These are phyloP conservation scores for Lophotriccus pileatus DNA, from an alignment of 2,797 vertebrate genomes.

Conservation along the genomic window DNA sequence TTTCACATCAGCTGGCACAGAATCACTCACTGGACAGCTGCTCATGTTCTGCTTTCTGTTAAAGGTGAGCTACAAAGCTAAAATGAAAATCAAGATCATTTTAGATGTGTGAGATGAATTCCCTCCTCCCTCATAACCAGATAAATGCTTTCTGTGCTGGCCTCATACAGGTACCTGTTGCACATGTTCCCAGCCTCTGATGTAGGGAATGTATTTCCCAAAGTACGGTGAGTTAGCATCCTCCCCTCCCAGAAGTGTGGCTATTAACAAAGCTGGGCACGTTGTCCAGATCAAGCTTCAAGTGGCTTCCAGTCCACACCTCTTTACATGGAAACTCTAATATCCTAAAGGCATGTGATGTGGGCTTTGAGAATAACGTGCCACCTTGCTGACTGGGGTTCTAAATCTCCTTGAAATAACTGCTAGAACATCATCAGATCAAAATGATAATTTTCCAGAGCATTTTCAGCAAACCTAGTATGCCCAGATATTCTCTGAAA, in stretches of 20 bases:
- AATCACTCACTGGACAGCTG: neutral
- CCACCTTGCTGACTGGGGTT: rapidly evolving
- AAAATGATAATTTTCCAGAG: neutral
- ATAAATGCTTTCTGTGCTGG: neutral
- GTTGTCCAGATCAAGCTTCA: neutral
- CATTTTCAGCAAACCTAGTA: neutral
- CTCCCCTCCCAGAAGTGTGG: neutral
- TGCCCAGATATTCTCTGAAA: neutral
- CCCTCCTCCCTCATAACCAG: neutral
- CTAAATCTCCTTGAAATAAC: neutral
- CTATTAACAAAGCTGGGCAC: neutral
- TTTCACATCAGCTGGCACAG: slow-evolving; percentile 32
- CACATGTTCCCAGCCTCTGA: neutral
- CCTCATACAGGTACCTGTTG: neutral
- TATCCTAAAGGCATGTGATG: neutral
- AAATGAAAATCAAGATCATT: neutral
- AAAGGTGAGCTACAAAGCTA: slow-evolving; percentile 18
- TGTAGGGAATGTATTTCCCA: neutral
- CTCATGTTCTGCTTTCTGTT: neutral
- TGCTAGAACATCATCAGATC: neutral
- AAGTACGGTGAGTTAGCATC: rapidly evolving
- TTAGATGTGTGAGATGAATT: neutral
- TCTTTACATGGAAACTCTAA: neutral
- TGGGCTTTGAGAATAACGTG: neutral
- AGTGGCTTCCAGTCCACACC: neutral